phyloP scores from a whole-genome alignment of 2,113 vertebrate genomes.

The Hippopotamus amphibius region DNA sequence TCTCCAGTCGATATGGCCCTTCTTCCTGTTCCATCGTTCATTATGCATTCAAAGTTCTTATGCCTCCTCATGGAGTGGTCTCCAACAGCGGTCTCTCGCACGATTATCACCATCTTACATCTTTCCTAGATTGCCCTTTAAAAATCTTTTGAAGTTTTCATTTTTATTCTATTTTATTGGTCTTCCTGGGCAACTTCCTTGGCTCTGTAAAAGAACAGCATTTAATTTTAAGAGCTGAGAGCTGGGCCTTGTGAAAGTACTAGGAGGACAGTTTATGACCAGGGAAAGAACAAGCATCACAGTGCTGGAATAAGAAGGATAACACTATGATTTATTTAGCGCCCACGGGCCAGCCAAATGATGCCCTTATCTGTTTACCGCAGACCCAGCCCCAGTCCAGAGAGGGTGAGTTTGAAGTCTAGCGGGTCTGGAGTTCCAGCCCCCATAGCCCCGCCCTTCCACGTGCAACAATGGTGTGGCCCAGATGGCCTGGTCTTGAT shows the following conservation, averaged over 20 bases:
- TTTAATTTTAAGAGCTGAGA: constrained; percentile 16
- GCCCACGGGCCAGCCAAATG: rapidly evolving
- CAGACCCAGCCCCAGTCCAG: not conserved
- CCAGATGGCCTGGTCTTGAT: not conserved
- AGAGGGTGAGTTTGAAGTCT: not conserved
- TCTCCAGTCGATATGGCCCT: not conserved
- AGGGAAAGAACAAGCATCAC: rapidly evolving
- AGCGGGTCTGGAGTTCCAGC: rapidly evolving
- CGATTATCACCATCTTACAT: not conserved
- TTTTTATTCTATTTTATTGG: constrained; percentile 35
- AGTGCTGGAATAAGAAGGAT: rapidly evolving
- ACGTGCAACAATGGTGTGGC: rapidly evolving
- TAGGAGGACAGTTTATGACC: rapidly evolving
- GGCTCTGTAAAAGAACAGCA: not conserved
- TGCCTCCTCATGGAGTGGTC: not conserved
- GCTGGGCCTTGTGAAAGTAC: rapidly evolving
- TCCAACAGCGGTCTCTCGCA: rapidly evolving
- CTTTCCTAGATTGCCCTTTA: not conserved
- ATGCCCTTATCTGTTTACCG: rapidly evolving
- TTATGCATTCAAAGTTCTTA: rapidly evolving
- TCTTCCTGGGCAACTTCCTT: not conserved
- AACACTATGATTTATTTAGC: rapidly evolving
- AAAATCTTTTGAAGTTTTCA: not conserved
- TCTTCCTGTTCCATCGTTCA: rapidly evolving
- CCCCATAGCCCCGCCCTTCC: not conserved